phyloP scores from a whole-genome alignment of 1,140 invertebrate species.

The Ridgeia piscesae region DNA sequence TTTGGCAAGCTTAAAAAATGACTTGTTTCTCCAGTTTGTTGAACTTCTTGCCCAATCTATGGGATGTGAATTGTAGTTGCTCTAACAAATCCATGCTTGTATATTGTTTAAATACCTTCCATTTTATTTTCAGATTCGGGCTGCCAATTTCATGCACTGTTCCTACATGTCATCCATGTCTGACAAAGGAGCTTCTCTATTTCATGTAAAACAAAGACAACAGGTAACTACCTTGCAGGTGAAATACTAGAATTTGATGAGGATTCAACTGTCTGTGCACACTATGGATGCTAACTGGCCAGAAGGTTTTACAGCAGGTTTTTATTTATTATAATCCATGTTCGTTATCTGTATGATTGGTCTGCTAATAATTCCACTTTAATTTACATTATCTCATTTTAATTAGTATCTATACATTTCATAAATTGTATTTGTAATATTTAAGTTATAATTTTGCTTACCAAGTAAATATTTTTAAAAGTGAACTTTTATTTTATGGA shows the following conservation, averaged over 20 bases:
- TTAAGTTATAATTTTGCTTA: not conserved
- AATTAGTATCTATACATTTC: not conserved
- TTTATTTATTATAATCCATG: not conserved
- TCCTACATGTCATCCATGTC: conserved; percentile 78
- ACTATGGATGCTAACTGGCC: not conserved
- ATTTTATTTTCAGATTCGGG: conserved; percentile 51
- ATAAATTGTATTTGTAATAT: not conserved
- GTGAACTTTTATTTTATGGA: not conserved
- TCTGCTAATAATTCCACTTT: not conserved
- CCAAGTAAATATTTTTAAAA: not conserved
- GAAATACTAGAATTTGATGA: not conserved
- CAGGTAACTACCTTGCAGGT: conserved; percentile 29
- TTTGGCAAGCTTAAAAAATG: too few species aligned
- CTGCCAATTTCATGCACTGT: conserved; percentile 87
- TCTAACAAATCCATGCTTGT: not conserved
- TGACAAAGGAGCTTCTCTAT: conserved; percentile 75
- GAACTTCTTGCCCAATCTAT: too few species aligned
- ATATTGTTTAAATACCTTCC: not conserved
- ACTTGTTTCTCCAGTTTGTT: too few species aligned
- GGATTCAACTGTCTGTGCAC: not conserved
- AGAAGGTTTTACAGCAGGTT: not conserved
- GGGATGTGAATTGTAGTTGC: not conserved
- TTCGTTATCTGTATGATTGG: not conserved
- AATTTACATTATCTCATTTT: not conserved
- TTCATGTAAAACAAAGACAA: conserved; percentile 74